Evolutionary conservation across 2,888 invertebrate species (phyloP).

Genomic region (Dryadula phaetusa): DNA sequence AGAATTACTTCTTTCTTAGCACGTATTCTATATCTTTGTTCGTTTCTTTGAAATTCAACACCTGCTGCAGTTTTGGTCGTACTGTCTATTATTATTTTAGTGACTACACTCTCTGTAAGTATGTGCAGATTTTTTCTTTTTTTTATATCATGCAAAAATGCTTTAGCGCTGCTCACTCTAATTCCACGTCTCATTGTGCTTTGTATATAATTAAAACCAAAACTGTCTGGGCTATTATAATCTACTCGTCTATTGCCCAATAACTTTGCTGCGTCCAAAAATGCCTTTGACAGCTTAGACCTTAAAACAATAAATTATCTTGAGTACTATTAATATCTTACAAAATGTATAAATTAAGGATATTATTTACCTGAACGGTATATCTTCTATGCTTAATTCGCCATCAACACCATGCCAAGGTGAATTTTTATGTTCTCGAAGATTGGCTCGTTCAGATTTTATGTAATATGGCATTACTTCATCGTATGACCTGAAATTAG

Average conservation of each 20-base stretch:
- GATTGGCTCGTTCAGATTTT: slow-evolving; percentile 84
- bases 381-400: slow-evolving; percentile 85
- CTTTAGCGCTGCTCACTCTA: slow-evolving; percentile 82
- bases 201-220: slow-evolving; percentile 83
- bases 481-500: slow-evolving; percentile 79
- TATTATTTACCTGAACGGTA: slow-evolving; percentile 79
- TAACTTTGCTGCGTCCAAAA: slow-evolving; percentile 86
- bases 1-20: slow-evolving; percentile 83
- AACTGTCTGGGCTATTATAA: slow-evolving; percentile 87
- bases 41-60: slow-evolving; percentile 67
- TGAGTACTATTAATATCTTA: neutral
- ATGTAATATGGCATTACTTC: slow-evolving; percentile 85
- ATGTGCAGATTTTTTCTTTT: slow-evolving; percentile 85
- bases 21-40: slow-evolving; percentile 72
- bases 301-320: slow-evolving; percentile 54
- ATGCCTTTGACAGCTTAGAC: slow-evolving; percentile 85
- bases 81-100: slow-evolving; percentile 84
- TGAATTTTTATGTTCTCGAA: slow-evolving; percentile 73
- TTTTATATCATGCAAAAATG: slow-evolving; percentile 83
- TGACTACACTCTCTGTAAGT: slow-evolving; percentile 80
- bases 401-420: slow-evolving; percentile 86
- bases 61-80: slow-evolving; percentile 75
- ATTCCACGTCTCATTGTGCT: slow-evolving; percentile 78
- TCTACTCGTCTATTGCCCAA: slow-evolving; percentile 87
- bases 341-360: neutral